A percentile compares a stretch with the other conserved stretches of the same genome.
These are phyloP conservation scores for Pampus argenteus DNA, from an alignment of 2,797 vertebrate genomes.

Conservation along the genomic window DNA sequence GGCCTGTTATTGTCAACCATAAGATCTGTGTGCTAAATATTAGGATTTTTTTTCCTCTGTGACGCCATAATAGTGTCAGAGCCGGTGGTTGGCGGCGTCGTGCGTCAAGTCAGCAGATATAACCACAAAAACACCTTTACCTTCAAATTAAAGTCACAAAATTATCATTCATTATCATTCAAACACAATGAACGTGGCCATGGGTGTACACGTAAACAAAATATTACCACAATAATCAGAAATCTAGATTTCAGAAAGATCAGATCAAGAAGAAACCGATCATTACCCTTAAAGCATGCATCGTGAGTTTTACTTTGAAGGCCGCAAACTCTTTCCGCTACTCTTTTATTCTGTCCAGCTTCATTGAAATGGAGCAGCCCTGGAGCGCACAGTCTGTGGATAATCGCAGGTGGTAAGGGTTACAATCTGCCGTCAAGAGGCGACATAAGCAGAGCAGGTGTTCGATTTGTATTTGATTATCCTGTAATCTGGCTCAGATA, in stretches of 20 bases:
- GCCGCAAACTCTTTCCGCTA: accelerated
- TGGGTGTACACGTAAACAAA: accelerated
- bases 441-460: conserved; percentile 32
- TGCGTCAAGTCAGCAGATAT: conserved; percentile 10
- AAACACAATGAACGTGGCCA: accelerated
- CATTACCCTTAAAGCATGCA: accelerated
- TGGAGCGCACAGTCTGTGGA: conserved; percentile 56
- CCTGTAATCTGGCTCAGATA: not conserved
- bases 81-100: conserved; percentile 7
- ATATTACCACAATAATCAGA: accelerated
- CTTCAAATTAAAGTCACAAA: conserved; percentile 45
- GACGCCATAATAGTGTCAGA: conserved; percentile 66
- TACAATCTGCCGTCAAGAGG: conserved; percentile 38
- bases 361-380: conserved; percentile 20
- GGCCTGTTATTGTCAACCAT: not conserved
- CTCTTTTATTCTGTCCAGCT: accelerated
- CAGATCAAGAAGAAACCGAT: not conserved
- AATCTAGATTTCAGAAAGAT: not conserved
- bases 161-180: accelerated
- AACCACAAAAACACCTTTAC: not conserved
- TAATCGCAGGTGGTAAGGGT: conserved; percentile 76
- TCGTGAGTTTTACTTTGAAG: conserved; percentile 50
- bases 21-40: too few relatives aligned
- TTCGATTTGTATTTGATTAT: not conserved
- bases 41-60: not conserved